Percentiles rank a stretch among this genome's conserved stretches.
phyloP scores from a whole-genome alignment of 2,113 vertebrate species.

The Axis porcinus region DNA sequence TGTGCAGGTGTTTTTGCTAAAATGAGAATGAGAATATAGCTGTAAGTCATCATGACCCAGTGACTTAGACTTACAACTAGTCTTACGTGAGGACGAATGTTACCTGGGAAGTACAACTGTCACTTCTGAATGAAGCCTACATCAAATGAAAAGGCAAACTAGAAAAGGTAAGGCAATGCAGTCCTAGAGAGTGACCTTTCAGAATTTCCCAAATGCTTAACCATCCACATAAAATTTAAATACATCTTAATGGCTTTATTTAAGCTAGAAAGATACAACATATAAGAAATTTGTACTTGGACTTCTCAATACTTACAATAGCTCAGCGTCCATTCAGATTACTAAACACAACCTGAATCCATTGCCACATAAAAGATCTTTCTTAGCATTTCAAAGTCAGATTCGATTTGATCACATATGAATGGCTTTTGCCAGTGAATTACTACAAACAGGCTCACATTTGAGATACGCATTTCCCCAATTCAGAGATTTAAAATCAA shows the following conservation, averaged over 20 bases:
- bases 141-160: neutral
- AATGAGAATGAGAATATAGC: neutral
- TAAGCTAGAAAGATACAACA: neutral
- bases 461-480: neutral
- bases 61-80: neutral
- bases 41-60: neutral
- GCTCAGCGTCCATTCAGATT: neutral
- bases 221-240: neutral
- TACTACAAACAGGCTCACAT: neutral
- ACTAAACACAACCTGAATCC: neutral
- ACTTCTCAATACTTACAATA: neutral
- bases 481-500: neutral
- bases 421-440: neutral
- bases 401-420: neutral
- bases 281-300: neutral
- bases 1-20: neutral
- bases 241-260: neutral
- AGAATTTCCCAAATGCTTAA: constrained; percentile 5
- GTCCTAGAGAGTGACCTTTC: neutral
- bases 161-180: neutral
- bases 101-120: neutral
- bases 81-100: neutral
- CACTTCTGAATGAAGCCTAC: neutral
- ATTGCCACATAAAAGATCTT: neutral
- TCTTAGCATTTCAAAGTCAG: neutral